Percentiles rank a stretch among this genome's conserved stretches.
Conservation (phyloP, 2,888 invertebrate species). For the Netelia virgata region DNA sequence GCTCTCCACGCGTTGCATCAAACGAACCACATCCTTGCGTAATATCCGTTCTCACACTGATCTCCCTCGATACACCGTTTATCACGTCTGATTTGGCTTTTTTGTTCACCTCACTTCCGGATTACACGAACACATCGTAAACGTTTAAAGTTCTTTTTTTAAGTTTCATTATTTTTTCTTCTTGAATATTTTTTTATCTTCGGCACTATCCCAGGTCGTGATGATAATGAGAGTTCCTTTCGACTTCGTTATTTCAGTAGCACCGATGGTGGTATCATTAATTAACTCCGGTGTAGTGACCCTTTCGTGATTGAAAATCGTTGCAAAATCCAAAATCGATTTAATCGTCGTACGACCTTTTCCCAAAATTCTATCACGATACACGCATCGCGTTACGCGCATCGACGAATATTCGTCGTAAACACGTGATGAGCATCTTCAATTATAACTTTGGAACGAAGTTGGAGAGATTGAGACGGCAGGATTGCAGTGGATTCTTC, state of each 20-base stretch:
- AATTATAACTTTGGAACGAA: conserved; percentile 2
- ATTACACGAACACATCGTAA: background rate
- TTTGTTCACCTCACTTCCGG: conserved; percentile 54
- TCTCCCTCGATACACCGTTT: conserved; percentile 1
- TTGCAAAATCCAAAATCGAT: background rate
- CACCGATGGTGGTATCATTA: no score
- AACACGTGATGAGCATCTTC: background rate
- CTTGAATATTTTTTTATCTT: background rate
- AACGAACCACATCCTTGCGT: conserved; percentile 74
- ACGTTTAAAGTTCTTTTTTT: background rate
- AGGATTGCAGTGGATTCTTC: background rate
- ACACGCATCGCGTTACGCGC: conserved; percentile 44
- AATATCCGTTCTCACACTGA: conserved; percentile 18
- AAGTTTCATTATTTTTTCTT: background rate
- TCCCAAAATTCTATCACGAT: background rate
- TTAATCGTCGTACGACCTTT: background rate
- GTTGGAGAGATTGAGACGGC: background rate
- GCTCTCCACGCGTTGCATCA: conserved; percentile 66
- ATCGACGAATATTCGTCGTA: conserved; percentile 13
- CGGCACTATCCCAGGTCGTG: background rate
- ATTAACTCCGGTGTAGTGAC: no score
- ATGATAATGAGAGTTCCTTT: no score
- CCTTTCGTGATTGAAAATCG: no score
- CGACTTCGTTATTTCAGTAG: no score
- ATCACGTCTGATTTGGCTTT: background rate